Conservation (phyloP, 2,888 invertebrate species). For the Philereme vetulata region DNA sequence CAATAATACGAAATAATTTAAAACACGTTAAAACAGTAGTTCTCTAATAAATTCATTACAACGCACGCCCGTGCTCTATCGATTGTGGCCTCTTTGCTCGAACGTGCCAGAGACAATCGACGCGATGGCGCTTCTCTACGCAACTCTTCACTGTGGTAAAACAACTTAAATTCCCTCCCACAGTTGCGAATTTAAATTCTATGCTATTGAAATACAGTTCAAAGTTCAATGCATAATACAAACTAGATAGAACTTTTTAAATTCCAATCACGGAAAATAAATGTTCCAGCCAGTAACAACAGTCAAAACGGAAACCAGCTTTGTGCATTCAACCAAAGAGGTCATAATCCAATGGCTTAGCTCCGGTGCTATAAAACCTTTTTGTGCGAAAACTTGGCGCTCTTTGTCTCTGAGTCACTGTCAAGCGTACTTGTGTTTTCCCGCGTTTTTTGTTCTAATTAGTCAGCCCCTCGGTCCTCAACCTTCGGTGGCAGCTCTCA, state of each 20-base stretch:
- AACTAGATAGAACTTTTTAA: conserved; percentile 25
- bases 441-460: conserved; percentile 84
- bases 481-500: conserved; percentile 55
- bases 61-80: conserved; percentile 82
- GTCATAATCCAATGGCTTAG: conserved; percentile 40
- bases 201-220: conserved; percentile 36
- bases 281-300: conserved; percentile 61
- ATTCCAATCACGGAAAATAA: conserved; percentile 60
- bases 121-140: conserved; percentile 81
- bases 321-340: conserved; percentile 45
- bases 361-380: conserved; percentile 59
- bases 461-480: conserved; percentile 75
- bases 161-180: conserved; percentile 39
- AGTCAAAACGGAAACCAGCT: conserved; percentile 52
- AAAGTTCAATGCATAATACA: conserved; percentile 33
- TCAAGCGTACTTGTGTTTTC: conserved; percentile 82
- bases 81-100: conserved; percentile 80
- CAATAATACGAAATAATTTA: too few species aligned
- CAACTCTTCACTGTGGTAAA: conserved; percentile 52
- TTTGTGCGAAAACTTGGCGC: conserved; percentile 60
- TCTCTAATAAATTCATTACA: conserved; percentile 81
- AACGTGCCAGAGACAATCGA: conserved; percentile 82
- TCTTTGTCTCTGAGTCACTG: conserved; percentile 82
- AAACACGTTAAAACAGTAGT: conserved; percentile 58
- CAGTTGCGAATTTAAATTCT: conserved; percentile 34